A percentile compares a stretch with the other conserved stretches of the same genome.
phyloP scores from a whole-genome alignment of 2,888 invertebrate genomes.

The Agrotis clavis region DNA sequence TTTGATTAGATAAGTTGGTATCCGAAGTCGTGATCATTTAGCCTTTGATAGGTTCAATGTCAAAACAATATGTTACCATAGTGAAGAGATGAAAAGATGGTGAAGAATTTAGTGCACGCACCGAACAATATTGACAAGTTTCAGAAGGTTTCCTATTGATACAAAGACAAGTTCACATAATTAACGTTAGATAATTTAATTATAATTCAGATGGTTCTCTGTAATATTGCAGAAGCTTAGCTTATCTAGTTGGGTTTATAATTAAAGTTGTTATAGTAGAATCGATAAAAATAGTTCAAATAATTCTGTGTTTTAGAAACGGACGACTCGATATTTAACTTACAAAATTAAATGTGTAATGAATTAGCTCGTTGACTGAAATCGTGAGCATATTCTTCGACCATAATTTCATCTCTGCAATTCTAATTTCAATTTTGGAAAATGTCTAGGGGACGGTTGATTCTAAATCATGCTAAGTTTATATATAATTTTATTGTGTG shows the following conservation, averaged over 20 bases:
- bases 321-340: too few species aligned
- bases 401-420: constrained; percentile 29
- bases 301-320: background rate
- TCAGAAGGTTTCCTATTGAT: background rate
- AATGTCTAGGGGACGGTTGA: constrained; percentile 40
- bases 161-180: too few species aligned
- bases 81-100: constrained; percentile 37
- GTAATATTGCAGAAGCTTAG: background rate
- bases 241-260: background rate
- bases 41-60: constrained; percentile 67
- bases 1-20: constrained; percentile 68
- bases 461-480: constrained; percentile 13
- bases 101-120: constrained; percentile 19
- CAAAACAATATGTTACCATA: constrained; percentile 59
- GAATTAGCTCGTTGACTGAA: background rate
- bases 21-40: constrained; percentile 61
- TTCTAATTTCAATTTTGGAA: constrained; percentile 24
- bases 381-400: constrained; percentile 1
- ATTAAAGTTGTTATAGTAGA: background rate
- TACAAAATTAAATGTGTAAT: background rate
- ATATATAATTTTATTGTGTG: too few species aligned
- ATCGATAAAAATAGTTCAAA: background rate
- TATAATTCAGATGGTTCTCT: background rate
- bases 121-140: background rate
- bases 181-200: too few species aligned